These are phyloP conservation scores for Cuculus canorus DNA, from an alignment of 2,797 vertebrate genomes.

Conservation along the genomic window DNA sequence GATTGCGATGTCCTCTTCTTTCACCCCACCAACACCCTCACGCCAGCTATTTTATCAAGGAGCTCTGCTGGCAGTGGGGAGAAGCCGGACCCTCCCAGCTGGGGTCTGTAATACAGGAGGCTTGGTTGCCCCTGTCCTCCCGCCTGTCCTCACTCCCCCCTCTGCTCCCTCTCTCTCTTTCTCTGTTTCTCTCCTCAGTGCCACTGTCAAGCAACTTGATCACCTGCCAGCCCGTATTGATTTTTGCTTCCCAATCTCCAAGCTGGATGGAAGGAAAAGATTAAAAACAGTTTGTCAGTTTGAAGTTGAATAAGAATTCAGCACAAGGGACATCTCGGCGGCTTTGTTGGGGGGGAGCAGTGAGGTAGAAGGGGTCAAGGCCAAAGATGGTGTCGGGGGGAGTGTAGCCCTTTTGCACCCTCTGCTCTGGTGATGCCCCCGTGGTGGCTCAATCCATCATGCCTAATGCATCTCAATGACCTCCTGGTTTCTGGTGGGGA, in stretches of 20 bases:
- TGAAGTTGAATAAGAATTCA: conserved; percentile 96
- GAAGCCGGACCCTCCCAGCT: conserved; percentile 55
- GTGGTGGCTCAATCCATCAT: neutral
- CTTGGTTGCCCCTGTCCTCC: conserved; percentile 14
- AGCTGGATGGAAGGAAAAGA: conserved; percentile 96
- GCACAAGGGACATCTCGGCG: conserved; percentile 83
- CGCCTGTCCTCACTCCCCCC: neutral
- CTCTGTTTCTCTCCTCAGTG: conserved; percentile 59
- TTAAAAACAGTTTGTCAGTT: conserved; percentile 99
- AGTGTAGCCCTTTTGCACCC: conserved; percentile 40
- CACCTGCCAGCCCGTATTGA: conserved; percentile 97
- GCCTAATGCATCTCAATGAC: neutral
- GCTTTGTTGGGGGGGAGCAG: conserved; percentile 43
- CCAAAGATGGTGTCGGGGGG: conserved; percentile 42
- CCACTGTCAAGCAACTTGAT: conserved; percentile 86
- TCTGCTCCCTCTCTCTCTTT: neutral
- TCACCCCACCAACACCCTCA: conserved; percentile 75
- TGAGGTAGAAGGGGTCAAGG: conserved; percentile 77
- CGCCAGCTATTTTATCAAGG: conserved; percentile 74
- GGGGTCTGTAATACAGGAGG: conserved; percentile 80
- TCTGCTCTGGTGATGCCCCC: neutral
- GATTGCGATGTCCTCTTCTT: conserved; percentile 61
- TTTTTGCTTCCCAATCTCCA: conserved; percentile 99
- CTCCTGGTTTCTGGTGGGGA: neutral
- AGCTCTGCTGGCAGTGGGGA: conserved; percentile 79